Percentiles rank a stretch among this genome's conserved stretches.
Evolutionary conservation across 1,140 invertebrate species (phyloP).

Genomic region (Mesaphorura yosii): DNA sequence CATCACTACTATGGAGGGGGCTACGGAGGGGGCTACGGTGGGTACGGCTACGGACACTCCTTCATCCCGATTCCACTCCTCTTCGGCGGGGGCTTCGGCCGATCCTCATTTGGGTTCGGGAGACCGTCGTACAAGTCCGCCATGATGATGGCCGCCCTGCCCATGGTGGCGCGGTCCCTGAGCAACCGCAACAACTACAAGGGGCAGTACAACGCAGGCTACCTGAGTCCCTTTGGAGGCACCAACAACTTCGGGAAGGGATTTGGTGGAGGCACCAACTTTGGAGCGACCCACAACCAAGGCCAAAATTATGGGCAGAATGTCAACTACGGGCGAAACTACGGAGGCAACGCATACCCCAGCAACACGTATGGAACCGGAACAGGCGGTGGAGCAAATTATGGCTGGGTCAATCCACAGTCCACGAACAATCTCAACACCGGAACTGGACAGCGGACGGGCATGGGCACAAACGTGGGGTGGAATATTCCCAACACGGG

Average conservation of each 20-base stretch:
- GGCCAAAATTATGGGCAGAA: conserved; percentile 7
- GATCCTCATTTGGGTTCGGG: conserved; percentile 10
- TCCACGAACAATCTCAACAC: conserved; percentile 7
- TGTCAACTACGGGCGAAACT: conserved; percentile 8
- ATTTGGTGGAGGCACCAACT: conserved; percentile 3
- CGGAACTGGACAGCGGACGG: neutral
- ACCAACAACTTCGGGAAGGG: conserved; percentile 7
- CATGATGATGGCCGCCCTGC: conserved; percentile 25
- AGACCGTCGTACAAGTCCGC: conserved; percentile 21
- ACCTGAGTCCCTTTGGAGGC: conserved; percentile 11
- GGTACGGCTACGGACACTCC: neutral
- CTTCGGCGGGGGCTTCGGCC: conserved; percentile 13
- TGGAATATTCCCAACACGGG: conserved; percentile 21
- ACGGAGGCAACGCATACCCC: neutral
- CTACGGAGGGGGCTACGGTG: conserved; percentile 5
- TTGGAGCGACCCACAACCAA: no score
- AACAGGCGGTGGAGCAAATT: neutral
- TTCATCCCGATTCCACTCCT: no score
- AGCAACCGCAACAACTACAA: conserved; percentile 2
- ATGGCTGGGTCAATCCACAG: neutral
- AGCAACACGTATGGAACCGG: no score
- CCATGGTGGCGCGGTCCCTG: neutral
- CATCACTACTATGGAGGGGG: conserved; percentile 8
- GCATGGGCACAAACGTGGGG: conserved; percentile 10
- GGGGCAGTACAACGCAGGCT: conserved; percentile 5